phyloP scores from a whole-genome alignment of 2,888 invertebrate genomes.

The Cynaeus angustus region DNA sequence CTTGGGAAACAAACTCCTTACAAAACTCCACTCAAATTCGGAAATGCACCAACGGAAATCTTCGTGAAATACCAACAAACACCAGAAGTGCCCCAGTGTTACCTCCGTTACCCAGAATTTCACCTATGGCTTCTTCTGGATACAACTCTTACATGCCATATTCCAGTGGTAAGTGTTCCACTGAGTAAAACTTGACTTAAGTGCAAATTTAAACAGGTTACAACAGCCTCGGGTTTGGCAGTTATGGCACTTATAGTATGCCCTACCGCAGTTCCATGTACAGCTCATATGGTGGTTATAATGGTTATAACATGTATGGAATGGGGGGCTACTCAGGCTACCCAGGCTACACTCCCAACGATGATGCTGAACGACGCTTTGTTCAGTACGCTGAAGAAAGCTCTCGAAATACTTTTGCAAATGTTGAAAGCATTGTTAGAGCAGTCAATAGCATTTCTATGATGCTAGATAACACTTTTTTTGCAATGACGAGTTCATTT shows the following conservation, averaged over 20 bases:
- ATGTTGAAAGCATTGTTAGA: constrained; percentile 88
- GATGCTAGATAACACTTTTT: constrained; percentile 98
- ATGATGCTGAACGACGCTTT: constrained; percentile 82
- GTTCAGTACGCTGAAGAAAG: constrained; percentile 93
- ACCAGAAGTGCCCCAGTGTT: constrained; percentile 64
- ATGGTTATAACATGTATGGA: constrained; percentile 65
- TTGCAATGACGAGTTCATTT: constrained; percentile 96
- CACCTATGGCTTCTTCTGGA: constrained; percentile 49
- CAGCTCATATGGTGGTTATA: constrained; percentile 64
- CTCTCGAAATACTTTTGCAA: constrained; percentile 94
- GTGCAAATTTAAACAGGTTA: constrained; percentile 24
- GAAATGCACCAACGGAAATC: constrained; percentile 55
- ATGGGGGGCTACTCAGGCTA: constrained; percentile 58
- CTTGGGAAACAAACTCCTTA: constrained; percentile 63
- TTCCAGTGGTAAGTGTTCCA: constrained; percentile 50
- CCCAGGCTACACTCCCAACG: constrained; percentile 63
- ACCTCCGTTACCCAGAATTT: constrained; percentile 67
- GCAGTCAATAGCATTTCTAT: constrained; percentile 95
- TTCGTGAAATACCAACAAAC: constrained; percentile 52
- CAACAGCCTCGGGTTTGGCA: constrained; percentile 53
- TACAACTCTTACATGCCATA: constrained; percentile 60
- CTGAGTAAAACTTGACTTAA: too few relatives aligned
- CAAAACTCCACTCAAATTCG: constrained; percentile 60
- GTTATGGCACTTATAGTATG: constrained; percentile 62
- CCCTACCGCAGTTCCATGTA: constrained; percentile 61